These are phyloP conservation scores for Unio delphinus DNA, from an alignment of 2,888 invertebrate genomes.

Conservation along the genomic window DNA sequence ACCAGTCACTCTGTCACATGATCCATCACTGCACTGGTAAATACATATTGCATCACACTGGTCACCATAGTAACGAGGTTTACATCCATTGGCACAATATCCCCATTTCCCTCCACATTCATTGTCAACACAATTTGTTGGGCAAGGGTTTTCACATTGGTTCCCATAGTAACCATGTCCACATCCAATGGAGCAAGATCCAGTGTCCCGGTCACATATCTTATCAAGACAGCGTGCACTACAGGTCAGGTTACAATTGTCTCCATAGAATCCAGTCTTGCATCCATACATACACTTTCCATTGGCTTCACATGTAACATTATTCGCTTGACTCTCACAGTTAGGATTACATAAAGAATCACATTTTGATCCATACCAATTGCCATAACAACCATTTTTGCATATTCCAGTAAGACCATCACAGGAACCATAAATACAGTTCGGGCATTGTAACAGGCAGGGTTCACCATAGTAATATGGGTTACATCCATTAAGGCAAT, in stretches of 20 bases:
- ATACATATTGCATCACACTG: slow-evolving; percentile 19
- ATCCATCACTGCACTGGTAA: slow-evolving; percentile 21
- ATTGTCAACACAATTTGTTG: no score
- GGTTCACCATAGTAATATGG: neutral
- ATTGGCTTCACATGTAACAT: no score
- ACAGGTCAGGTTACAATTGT: slow-evolving; percentile 13
- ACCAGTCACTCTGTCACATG: slow-evolving; percentile 17
- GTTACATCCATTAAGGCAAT: no score
- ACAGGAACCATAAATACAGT: neutral
- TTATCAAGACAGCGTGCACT: slow-evolving; percentile 10
- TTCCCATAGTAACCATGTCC: slow-evolving; percentile 15
- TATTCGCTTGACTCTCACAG: no score
- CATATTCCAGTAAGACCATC: neutral
- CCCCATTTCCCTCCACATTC: slow-evolving; percentile 6
- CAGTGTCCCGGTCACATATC: slow-evolving; percentile 16
- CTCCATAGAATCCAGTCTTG: slow-evolving; percentile 14
- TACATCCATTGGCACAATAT: slow-evolving; percentile 17
- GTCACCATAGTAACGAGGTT: slow-evolving; percentile 18
- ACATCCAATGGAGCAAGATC: slow-evolving; percentile 17
- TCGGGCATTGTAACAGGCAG: neutral
- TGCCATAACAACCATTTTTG: neutral
- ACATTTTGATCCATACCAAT: slow-evolving; percentile 1
- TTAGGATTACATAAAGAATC: no score
- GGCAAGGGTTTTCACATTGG: slow-evolving; percentile 17
- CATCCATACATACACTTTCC: slow-evolving; percentile 5